phyloP scores from a whole-genome alignment of 2,888 invertebrate genomes.

The Elmis aenea region DNA sequence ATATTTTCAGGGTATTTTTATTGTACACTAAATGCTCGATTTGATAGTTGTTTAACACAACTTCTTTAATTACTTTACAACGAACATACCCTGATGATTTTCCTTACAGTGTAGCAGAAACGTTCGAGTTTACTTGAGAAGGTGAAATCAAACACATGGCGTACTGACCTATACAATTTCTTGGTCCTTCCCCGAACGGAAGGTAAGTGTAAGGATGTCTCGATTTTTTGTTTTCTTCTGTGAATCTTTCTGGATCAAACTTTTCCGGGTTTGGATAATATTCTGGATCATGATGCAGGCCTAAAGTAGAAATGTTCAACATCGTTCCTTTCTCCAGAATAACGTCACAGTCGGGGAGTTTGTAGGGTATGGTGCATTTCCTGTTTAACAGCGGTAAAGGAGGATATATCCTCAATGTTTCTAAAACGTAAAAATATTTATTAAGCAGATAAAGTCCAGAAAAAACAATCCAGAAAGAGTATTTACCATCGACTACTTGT shows the following conservation, averaged over 20 bases:
- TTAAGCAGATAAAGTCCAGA: neutral
- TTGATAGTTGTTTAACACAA: no score
- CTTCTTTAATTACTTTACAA: no score
- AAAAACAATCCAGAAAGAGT: neutral
- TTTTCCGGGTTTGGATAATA: no score
- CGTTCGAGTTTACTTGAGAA: no score
- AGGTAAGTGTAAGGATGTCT: conserved; percentile 30
- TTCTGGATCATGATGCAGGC: conserved; percentile 39
- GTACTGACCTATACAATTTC: conserved; percentile 35
- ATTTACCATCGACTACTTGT: conserved; percentile 41
- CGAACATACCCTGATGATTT: no score
- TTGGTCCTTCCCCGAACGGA: no score
- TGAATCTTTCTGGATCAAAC: no score
- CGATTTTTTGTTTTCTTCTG: conserved; percentile 28
- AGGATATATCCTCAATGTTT: conserved; percentile 42
- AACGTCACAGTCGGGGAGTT: conserved; percentile 23
- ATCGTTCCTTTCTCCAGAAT: conserved; percentile 32
- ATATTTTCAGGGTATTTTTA: no score
- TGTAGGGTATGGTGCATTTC: conserved; percentile 29
- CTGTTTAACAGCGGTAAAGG: conserved; percentile 32
- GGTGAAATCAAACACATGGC: no score
- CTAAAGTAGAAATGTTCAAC: conserved; percentile 34
- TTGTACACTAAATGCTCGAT: no score
- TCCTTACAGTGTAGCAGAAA: no score
- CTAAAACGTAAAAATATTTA: conserved; percentile 26